Evolutionary conservation across 2,797 vertebrate species (phyloP).

Genomic region (Geotrypetes seraphini): DNA sequence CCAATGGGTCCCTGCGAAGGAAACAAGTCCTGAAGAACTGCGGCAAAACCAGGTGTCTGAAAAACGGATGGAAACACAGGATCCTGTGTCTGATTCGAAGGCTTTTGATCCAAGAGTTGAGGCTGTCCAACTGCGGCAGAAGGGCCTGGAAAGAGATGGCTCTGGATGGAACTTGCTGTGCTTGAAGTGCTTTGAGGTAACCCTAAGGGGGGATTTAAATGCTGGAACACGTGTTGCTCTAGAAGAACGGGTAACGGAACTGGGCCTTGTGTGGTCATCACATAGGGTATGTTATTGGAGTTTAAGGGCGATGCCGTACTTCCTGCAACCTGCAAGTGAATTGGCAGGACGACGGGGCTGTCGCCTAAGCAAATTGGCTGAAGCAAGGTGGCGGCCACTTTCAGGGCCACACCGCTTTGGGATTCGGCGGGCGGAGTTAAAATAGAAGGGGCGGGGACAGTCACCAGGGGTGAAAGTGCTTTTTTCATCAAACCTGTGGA

Average conservation of each 20-base stretch:
- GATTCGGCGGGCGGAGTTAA: constrained; percentile 60
- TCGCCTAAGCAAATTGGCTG: constrained; percentile 92
- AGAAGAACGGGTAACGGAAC: constrained; percentile 82
- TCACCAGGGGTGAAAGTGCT: constrained; percentile 56
- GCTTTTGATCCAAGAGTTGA: constrained; percentile 72
- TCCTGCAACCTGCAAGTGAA: constrained; percentile 78
- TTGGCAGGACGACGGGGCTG: constrained; percentile 82
- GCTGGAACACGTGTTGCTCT: constrained; percentile 91
- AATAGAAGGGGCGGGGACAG: constrained; percentile 61
- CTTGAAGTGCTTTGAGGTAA: constrained; percentile 65
- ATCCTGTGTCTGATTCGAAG: constrained; percentile 63
- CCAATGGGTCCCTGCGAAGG: constrained; percentile 62
- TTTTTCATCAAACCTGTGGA: constrained; percentile 71
- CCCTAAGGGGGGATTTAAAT: constrained; percentile 75
- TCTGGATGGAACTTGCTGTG: constrained; percentile 60
- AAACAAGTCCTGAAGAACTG: constrained; percentile 88
- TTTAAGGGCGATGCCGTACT: constrained; percentile 67
- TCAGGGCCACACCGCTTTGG: constrained; percentile 77
- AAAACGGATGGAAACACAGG: constrained; percentile 72
- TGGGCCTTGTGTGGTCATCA: constrained; percentile 82
- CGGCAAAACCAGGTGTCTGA: constrained; percentile 78
- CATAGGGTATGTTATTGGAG: constrained; percentile 68
- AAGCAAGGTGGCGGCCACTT: constrained; percentile 83
- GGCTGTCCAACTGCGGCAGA: constrained; percentile 62
- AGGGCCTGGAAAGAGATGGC: constrained; percentile 67